A percentile compares a stretch with the other conserved stretches of the same genome.
These are phyloP conservation scores for Anabacerthia variegaticeps DNA, from an alignment of 2,797 vertebrate species.

Conservation along the genomic window DNA sequence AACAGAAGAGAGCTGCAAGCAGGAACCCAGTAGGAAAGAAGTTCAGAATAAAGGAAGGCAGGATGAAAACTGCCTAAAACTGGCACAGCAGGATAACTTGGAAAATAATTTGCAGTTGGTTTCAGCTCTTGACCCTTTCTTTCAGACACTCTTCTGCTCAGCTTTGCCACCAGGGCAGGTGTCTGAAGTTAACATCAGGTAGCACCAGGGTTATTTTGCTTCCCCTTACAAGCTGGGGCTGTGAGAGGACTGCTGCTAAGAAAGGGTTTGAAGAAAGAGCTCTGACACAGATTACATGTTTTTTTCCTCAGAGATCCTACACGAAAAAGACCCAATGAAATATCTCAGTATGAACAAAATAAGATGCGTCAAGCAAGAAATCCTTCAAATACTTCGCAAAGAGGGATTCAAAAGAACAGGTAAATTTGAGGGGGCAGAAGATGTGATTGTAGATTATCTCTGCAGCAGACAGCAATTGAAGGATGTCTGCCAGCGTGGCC, in stretches of 20 bases:
- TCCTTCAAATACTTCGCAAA: not conserved
- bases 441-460: not conserved
- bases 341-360: not conserved
- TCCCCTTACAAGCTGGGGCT: not conserved
- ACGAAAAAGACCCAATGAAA: not conserved
- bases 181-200: not conserved
- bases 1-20: fast-evolving
- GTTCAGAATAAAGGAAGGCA: not conserved
- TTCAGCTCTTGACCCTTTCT: not conserved
- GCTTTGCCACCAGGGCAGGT: not conserved
- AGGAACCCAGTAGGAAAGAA: not conserved
- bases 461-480: not conserved
- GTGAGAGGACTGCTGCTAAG: fast-evolving
- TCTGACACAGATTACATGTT: fast-evolving
- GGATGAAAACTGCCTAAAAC: not conserved
- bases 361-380: not conserved
- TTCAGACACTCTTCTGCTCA: not conserved
- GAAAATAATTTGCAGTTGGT: not conserved
- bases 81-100: not conserved
- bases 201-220: not conserved
- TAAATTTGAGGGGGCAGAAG: not conserved
- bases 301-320: not conserved
- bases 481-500: not conserved
- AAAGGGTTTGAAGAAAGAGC: not conserved
- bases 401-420: not conserved